Base-by-base conservation (phyloP, 2,888 invertebrate species). In the Synanthedon myopaeformis region DNA sequence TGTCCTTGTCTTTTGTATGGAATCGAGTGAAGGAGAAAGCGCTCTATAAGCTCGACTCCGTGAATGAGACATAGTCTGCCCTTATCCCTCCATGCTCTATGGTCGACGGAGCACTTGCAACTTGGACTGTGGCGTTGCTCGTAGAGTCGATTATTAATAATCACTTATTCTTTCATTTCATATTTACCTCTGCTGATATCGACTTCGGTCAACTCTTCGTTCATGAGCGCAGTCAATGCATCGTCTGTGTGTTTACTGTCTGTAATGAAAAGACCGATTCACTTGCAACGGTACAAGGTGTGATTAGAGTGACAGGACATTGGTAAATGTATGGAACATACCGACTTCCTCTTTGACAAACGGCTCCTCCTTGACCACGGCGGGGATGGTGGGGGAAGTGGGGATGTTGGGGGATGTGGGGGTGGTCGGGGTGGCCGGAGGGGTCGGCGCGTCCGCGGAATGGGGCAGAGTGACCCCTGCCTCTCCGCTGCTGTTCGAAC, bases 401-500 rank as follows among this genome's bases (percentile, higher is more conserved):
- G 66, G 62, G 48, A 75, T 66, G 58, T 75, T 74, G 60, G 81
- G 79, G 58, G 79, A n/a, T n/a, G n/a, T n/a, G n/a, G 66, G 62
- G 48, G 76, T 66, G 58, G 76, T 74, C 60, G 81, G 79, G 58
- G 79, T 75, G 59, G 77, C 71, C 54, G 84, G 83, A 4, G 85
- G 80, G 59, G 82, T 76, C 60, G 83, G 79, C 14, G 77, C 76
- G n/a, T 70, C 74, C 23, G 67, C 70, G 14, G 65, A 60, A 51
- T 66, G 64, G 52, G 56, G 65, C 12, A 64, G 63, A 54, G 59
- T 61, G 28, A 61, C 66, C 11, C 65, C 70, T 57, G 72, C 74
- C 62, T 83, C 85, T 23, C 81, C 89, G 71, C 88, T 89, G 63
- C 89, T 89, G 78, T 89, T 89, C 4, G 88, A 89, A 60, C 87